Conservation (phyloP, 1,140 invertebrate species). For the Drosophila insularis region DNA sequence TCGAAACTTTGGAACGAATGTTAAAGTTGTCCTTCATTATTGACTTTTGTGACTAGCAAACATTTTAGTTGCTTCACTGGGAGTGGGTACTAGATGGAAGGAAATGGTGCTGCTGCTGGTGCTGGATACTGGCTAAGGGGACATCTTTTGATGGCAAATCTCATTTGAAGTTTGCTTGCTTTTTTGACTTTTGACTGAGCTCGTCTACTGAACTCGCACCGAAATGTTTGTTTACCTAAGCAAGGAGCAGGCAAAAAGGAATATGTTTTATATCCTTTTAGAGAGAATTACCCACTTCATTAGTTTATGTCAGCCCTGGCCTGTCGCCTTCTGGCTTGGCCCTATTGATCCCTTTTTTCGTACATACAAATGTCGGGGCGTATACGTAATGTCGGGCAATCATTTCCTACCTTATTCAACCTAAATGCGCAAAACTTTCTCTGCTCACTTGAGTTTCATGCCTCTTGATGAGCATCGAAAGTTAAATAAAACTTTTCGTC, state of each 20-base stretch:
- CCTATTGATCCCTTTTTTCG: not conserved
- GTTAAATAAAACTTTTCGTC: constrained; percentile 6
- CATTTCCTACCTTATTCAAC: not conserved
- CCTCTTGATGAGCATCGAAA: constrained; percentile 4
- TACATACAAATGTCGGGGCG: not conserved
- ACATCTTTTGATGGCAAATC: constrained; percentile 40
- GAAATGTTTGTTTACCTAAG: constrained; percentile 23
- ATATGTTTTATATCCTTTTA: constrained; percentile 22
- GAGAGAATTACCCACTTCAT: constrained; percentile 52
- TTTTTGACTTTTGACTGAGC: constrained; percentile 40
- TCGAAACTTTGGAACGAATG: not conserved
- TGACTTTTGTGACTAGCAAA: constrained; percentile 44
- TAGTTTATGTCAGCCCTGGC: constrained; percentile 29
- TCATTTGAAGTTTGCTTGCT: constrained; percentile 63
- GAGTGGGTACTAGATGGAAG: constrained; percentile 3
- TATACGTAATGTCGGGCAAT: constrained; percentile 2
- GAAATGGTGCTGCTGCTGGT: constrained; percentile 9
- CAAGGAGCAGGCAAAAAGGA: not conserved
- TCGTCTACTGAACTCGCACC: constrained; percentile 40
- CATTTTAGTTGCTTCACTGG: constrained; percentile 18
- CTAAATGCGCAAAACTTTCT: not conserved
- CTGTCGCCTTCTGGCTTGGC: not conserved
- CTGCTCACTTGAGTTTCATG: constrained; percentile 2
- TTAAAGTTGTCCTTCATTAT: constrained; percentile 43
- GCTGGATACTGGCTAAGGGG: not conserved